Percentiles rank a stretch among this genome's conserved stretches.
Conservation (phyloP, 2,113 vertebrate species). For the Ploceus nigricollis region DNA sequence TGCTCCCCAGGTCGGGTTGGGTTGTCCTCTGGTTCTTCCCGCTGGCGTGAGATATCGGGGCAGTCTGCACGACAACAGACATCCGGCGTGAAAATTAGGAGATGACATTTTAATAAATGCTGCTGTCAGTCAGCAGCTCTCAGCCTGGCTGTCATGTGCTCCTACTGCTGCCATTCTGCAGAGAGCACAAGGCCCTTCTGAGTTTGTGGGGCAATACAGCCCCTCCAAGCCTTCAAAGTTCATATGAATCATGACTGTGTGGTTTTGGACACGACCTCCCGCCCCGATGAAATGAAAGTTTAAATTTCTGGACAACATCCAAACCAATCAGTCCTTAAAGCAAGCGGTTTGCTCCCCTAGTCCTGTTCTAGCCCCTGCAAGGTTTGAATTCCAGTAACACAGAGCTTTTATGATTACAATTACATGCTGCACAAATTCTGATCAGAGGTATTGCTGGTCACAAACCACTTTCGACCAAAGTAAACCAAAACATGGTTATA, state of each 20-base stretch:
- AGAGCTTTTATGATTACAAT: constrained; percentile 25
- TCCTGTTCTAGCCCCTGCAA: not conserved
- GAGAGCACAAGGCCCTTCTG: constrained; percentile 3
- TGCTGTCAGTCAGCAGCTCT: constrained; percentile 6
- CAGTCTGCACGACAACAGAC: not conserved
- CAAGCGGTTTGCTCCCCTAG: not conserved
- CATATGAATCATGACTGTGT: not conserved
- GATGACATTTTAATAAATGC: constrained; percentile 61
- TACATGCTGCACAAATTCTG: constrained; percentile 42
- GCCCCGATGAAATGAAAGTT: not conserved
- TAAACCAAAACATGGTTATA: not conserved
- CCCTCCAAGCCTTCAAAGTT: not conserved
- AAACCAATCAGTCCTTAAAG: constrained; percentile 10
- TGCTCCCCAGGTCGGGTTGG: not conserved
- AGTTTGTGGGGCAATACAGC: not conserved
- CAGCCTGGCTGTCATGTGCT: not conserved
- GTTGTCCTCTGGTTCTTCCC: not conserved
- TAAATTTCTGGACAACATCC: not conserved
- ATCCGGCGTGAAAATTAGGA: constrained; percentile 39
- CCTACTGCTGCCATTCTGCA: not conserved
- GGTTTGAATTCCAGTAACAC: not conserved
- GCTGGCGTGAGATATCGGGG: not conserved
- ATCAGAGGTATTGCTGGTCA: not conserved
- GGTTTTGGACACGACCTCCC: not conserved
- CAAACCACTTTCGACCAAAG: not conserved